These are phyloP conservation scores for Altica lythri DNA, from an alignment of 2,888 invertebrate species.

Conservation along the genomic window DNA sequence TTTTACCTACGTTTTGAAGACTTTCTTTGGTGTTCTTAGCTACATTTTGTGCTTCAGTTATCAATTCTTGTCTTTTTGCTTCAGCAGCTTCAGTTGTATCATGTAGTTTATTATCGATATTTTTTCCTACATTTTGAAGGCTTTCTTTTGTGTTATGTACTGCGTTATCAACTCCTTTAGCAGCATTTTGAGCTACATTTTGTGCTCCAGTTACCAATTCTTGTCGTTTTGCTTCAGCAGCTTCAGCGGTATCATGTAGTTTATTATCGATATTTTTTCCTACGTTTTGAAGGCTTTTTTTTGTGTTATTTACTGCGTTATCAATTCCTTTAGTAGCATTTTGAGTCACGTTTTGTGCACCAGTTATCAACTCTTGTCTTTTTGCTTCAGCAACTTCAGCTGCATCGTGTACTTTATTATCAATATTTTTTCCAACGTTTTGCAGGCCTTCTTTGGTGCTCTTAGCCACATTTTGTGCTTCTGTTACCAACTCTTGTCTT, in stretches of 20 bases:
- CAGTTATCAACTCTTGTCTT: constrained; percentile 24
- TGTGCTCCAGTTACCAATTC: constrained; percentile 25
- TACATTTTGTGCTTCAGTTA: constrained; percentile 18
- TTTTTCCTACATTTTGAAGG: no score
- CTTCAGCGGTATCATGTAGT: not conserved
- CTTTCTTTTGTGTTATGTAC: constrained; percentile 20
- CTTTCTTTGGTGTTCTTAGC: constrained; percentile 13
- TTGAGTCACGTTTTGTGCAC: constrained; percentile 17
- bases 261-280: no score
- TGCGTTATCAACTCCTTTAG: constrained; percentile 25
- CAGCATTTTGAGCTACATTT: constrained; percentile 24
- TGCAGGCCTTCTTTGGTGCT: no score
- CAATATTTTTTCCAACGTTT: no score
- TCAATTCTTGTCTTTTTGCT: constrained; percentile 29
- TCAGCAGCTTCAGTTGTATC: constrained; percentile 32
- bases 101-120: constrained; percentile 31
- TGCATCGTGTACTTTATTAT: constrained; percentile 43
- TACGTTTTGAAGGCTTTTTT: constrained; percentile 32
- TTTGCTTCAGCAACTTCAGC: constrained; percentile 35
- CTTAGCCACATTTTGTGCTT: constrained; percentile 38
- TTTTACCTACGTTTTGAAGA: constrained; percentile 26
- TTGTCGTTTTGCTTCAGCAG: constrained; percentile 16
- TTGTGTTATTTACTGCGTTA: constrained; percentile 34
- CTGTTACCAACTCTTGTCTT: constrained; percentile 25
- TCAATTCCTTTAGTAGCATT: constrained; percentile 15